Evolutionary conservation across 2,113 vertebrate species (phyloP).

Genomic region (Sinocyclocheilus anshuiensis): DNA sequence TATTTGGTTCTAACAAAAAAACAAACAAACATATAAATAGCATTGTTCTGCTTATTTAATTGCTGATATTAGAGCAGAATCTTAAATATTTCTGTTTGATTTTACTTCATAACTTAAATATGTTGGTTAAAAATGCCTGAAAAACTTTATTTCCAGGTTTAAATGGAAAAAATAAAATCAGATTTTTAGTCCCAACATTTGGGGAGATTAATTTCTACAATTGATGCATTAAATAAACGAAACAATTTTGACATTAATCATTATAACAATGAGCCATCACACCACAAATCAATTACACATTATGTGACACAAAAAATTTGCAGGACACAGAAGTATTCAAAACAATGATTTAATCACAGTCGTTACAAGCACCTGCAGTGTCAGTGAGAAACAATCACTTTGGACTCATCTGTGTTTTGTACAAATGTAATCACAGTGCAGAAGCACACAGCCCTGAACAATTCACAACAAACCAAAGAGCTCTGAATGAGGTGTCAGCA

Average conservation of each 20-base stretch:
- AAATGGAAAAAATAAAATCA: background rate
- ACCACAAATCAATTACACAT: constrained; percentile 20
- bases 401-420: constrained; percentile 41
- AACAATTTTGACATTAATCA: background rate
- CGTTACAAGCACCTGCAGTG: constrained; percentile 57
- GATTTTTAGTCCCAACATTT: background rate
- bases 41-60: no score
- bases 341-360: constrained; percentile 63
- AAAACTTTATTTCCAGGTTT: background rate
- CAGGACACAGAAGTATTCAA: constrained; percentile 45
- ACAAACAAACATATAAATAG: background rate
- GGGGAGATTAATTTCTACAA: background rate
- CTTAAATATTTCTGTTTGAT: no score
- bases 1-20: background rate
- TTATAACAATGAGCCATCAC: background rate
- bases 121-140: background rate
- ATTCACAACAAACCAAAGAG: constrained; percentile 35
- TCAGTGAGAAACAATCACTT: constrained; percentile 54
- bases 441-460: constrained; percentile 31
- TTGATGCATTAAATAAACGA: background rate
- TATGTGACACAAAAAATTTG: constrained; percentile 7
- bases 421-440: constrained; percentile 55
- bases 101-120: no score
- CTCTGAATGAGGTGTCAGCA: constrained; percentile 9
- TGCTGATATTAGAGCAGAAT: background rate